These are phyloP conservation scores for Alouatta palliata DNA, from an alignment of 2,113 vertebrate species.

Conservation along the genomic window DNA sequence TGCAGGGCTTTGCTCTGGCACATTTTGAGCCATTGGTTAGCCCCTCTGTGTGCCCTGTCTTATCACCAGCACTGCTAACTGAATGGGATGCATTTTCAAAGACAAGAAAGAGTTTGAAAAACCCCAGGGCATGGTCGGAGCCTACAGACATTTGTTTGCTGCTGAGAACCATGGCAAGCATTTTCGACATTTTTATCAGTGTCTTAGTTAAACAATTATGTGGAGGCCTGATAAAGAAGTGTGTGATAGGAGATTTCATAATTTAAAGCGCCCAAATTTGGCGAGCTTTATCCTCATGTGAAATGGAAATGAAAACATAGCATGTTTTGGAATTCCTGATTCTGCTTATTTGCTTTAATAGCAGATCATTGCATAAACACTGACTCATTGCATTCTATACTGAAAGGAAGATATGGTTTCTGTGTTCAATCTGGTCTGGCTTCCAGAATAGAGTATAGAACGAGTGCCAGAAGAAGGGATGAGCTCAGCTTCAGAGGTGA, in stretches of 20 bases:
- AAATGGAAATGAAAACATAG: conserved; percentile 75
- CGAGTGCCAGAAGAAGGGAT: background rate
- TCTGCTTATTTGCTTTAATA: conserved; percentile 72
- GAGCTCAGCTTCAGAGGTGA: background rate
- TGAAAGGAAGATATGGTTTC: conserved; percentile 62
- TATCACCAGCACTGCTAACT: background rate
- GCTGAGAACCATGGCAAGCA: conserved; percentile 74
- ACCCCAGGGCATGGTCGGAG: conserved; percentile 49
- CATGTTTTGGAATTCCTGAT: conserved; percentile 70
- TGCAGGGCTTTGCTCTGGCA: background rate
- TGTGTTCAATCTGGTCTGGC: conserved; percentile 43
- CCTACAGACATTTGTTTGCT: conserved; percentile 69
- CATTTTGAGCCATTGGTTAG: background rate
- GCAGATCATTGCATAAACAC: conserved; percentile 65
- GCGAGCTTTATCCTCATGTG: background rate
- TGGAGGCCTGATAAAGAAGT: conserved; percentile 72
- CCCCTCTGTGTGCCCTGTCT: accelerated
- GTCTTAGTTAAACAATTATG: conserved; percentile 66
- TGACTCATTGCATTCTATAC: conserved; percentile 63
- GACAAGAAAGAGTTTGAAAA: conserved; percentile 55
- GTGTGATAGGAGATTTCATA: conserved; percentile 56
- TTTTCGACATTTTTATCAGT: conserved; percentile 76
- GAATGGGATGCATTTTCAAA: conserved; percentile 62
- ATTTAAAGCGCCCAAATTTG: conserved; percentile 75
- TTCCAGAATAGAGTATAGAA: background rate